These are phyloP conservation scores for Gnathonemus echidnorhynchus DNA, from an alignment of 2,113 vertebrate species.

Conservation along the genomic window DNA sequence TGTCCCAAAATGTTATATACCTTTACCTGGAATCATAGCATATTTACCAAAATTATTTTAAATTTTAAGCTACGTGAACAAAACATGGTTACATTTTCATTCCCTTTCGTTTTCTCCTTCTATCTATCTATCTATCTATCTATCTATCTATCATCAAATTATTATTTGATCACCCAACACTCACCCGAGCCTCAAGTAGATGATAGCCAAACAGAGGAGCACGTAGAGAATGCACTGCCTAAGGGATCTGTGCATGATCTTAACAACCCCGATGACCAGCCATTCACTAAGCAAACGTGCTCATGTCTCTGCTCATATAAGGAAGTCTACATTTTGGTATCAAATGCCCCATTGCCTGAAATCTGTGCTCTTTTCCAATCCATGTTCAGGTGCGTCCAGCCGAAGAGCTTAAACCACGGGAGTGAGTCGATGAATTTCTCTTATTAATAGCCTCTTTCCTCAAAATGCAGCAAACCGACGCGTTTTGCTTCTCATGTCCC, in stretches of 20 bases:
- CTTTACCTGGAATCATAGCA: background rate
- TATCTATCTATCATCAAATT: background rate
- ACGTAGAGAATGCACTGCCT: slow-evolving; percentile 89
- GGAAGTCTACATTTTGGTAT: slow-evolving; percentile 44
- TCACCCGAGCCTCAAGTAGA: slow-evolving; percentile 92
- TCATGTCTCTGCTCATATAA: slow-evolving; percentile 42
- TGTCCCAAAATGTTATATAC: background rate
- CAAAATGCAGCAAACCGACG: slow-evolving; percentile 25
- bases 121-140: no score
- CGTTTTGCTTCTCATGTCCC: slow-evolving; percentile 19
- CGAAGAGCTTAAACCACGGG: slow-evolving; percentile 28
- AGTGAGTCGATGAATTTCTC: slow-evolving; percentile 48
- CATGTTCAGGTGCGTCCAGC: slow-evolving; percentile 38
- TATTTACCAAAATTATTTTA: background rate
- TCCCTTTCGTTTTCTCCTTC: no score
- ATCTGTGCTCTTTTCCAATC: slow-evolving; percentile 45
- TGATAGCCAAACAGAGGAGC: slow-evolving; percentile 92
- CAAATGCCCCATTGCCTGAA: slow-evolving; percentile 33
- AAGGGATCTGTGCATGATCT: slow-evolving; percentile 96
- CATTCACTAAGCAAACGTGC: slow-evolving; percentile 62
- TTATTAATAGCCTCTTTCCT: slow-evolving; percentile 36
- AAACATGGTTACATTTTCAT: no score
- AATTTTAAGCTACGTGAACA: no score
- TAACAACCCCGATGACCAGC: slow-evolving; percentile 65
- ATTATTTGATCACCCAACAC: slow-evolving; percentile 42